Percentiles rank a stretch among this genome's conserved stretches.
Evolutionary conservation across 2,797 vertebrate genomes (phyloP).

Genomic region (Sphenodon punctatus): DNA sequence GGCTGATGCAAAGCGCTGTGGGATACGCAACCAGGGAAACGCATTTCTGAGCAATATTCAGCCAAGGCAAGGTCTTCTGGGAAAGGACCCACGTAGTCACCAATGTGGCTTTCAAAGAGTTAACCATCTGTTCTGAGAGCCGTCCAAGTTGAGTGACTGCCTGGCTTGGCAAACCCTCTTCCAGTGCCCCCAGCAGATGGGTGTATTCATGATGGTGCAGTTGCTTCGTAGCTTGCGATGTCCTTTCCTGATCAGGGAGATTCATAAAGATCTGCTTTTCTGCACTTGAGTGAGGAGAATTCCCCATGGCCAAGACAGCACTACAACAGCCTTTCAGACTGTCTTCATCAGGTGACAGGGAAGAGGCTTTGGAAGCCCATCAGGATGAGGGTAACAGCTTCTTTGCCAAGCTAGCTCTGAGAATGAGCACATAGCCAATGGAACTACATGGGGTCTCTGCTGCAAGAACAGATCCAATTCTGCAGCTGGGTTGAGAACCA

Average conservation of each 20-base stretch:
- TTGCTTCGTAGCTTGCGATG: conserved; percentile 1
- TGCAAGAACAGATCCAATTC: background rate
- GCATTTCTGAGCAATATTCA: conserved; percentile 68
- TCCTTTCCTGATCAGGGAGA: conserved; percentile 21
- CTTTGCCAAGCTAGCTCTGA: conserved; percentile 30
- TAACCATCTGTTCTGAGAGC: background rate
- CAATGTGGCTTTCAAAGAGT: background rate
- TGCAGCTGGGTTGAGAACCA: background rate
- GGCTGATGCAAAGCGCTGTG: conserved; percentile 19
- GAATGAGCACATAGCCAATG: background rate
- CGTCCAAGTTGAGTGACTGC: background rate
- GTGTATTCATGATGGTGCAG: background rate
- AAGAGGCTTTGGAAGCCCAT: background rate
- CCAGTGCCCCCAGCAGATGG: background rate
- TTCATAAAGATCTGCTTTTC: conserved; percentile 3
- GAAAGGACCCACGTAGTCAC: background rate
- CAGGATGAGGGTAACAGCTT: background rate
- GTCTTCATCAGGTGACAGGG: background rate
- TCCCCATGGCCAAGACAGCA: background rate
- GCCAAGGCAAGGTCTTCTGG: background rate
- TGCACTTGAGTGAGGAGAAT: conserved; percentile 10
- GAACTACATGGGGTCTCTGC: background rate
- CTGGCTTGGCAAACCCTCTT: background rate
- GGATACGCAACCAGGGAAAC: conserved; percentile 11
- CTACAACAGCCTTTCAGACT: background rate